Conservation (phyloP, 2,888 invertebrate genomes). For the Epinotia bilunana region DNA sequence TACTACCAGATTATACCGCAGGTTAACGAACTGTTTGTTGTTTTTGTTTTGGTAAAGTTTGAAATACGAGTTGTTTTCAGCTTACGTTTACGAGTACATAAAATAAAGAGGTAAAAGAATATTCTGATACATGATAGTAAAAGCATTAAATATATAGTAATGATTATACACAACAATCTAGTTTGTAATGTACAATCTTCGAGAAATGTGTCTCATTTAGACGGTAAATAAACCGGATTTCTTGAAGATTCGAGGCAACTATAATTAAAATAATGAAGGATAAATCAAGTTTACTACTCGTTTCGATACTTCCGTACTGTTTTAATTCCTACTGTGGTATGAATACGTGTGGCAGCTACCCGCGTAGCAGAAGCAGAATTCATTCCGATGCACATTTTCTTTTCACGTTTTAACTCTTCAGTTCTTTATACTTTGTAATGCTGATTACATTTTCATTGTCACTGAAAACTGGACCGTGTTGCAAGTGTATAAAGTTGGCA, state of each 20-base stretch:
- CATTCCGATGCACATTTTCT: conserved; percentile 49
- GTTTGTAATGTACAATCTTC: too few species aligned
- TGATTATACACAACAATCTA: too few species aligned
- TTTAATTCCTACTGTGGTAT: conserved; percentile 22
- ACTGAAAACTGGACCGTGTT: conserved; percentile 29
- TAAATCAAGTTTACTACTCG: too few species aligned
- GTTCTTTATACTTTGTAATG: conserved; percentile 47
- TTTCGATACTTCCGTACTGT: not conserved
- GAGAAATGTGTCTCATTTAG: too few species aligned
- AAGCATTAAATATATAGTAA: too few species aligned
- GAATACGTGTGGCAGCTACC: conserved; percentile 38
- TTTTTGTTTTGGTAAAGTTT: conserved; percentile 6
- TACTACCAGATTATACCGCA: conserved; percentile 16
- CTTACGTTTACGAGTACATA: too few species aligned
- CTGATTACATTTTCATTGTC: conserved; percentile 45
- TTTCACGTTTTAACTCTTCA: conserved; percentile 47
- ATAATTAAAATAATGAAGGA: too few species aligned
- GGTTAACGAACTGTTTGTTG: conserved; percentile 12
- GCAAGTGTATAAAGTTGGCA: conserved; percentile 5
- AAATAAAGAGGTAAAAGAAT: too few species aligned
- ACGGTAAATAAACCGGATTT: too few species aligned
- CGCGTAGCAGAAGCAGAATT: conserved; percentile 47
- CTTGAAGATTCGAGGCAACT: too few species aligned
- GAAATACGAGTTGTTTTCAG: not conserved
- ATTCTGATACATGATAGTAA: too few species aligned